Base-by-base conservation (phyloP, 2,888 invertebrate genomes). In the Tiliacea aurago region DNA sequence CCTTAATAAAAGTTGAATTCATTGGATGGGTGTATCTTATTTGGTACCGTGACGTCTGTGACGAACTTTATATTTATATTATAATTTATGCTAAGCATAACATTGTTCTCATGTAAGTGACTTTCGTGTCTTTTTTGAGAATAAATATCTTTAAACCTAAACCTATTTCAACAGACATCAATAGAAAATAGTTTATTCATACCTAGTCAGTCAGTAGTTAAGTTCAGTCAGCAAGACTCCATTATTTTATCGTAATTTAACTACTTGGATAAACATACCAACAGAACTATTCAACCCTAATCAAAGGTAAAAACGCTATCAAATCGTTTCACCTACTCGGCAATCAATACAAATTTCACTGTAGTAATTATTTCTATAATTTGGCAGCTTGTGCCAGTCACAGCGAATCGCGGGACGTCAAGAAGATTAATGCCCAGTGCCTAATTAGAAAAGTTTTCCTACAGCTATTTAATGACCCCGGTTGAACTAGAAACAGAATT, bases 371-470 rank as follows among this genome's bases (percentile, higher is more conserved):
- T 93, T 91, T 91, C 89, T 91, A 92, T 92, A 91, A 93, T 92
- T 93, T 88, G 89, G 88, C 89, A 90, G 90, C 83, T 92, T 88
- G 91, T 92, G 93, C 93, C 92, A 94, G 93, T 93, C 93, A 93
- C 92, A 91, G 86, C 88, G 91, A 92, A 88, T 90, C 93, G 89
- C 88, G 89, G 78, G 83, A 88, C 90, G 92, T 91, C 93, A 90
- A 80, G 89, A 95, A 94, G 95, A 95, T 95, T 94, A 94, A 95
- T 95, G 94, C 86, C 84, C 90, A 82, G 77, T 84, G 89, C 90
- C 93, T 95, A 95, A 95, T 95, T 95, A 95, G 94, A 94, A 95
- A 95, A 95, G 92, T 95, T 94, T 87, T 89, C 89, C 84, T 90
- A 90, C 91, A 90, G 91, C 92, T 89, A 92, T 92, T 92, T 94